phyloP scores from a whole-genome alignment of 2,888 invertebrate genomes.

The Drosophila mercatorum region DNA sequence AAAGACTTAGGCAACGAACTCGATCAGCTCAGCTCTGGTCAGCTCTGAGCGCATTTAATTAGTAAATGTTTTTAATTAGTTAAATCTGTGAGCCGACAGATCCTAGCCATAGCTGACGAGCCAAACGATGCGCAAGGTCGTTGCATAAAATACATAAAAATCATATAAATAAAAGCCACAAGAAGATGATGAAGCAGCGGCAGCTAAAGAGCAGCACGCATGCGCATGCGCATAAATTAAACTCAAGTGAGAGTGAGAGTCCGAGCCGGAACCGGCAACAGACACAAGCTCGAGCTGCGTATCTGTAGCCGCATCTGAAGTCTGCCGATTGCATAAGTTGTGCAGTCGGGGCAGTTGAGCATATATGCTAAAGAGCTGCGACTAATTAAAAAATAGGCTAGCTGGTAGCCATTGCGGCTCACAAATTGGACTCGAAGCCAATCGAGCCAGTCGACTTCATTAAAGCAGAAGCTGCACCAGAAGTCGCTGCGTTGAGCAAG shows the following conservation, averaged over 20 bases:
- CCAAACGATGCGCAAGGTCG: slow-evolving; percentile 73
- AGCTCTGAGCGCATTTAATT: slow-evolving; percentile 17
- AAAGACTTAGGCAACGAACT: slow-evolving; percentile 79
- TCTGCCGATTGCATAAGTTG: slow-evolving; percentile 31
- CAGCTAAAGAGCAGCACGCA: slow-evolving; percentile 11
- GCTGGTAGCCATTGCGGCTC: not conserved
- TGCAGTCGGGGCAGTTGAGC: slow-evolving; percentile 41
- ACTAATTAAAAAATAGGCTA: slow-evolving; percentile 51
- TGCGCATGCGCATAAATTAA: slow-evolving; percentile 61
- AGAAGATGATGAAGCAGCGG: slow-evolving; percentile 15
- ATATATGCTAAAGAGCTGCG: slow-evolving; percentile 53
- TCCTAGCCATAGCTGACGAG: slow-evolving; percentile 17
- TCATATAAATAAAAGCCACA: slow-evolving; percentile 65
- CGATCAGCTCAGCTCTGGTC: not conserved
- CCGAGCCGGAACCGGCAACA: slow-evolving; percentile 17
- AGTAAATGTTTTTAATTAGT: slow-evolving; percentile 59
- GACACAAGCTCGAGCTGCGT: slow-evolving; percentile 16
- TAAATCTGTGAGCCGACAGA: slow-evolving; percentile 12
- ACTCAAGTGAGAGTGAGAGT: slow-evolving; percentile 55
- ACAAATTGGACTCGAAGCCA: slow-evolving; percentile 49
- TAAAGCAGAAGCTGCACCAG: slow-evolving; percentile 42
- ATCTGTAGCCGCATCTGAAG: slow-evolving; percentile 5
- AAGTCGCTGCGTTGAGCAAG: slow-evolving; percentile 59
- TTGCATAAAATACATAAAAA: slow-evolving; percentile 79
- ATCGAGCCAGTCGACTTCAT: slow-evolving; percentile 47